Conservation (phyloP, 2,888 invertebrate genomes). For the Spatulosminthurus flaviceps region DNA sequence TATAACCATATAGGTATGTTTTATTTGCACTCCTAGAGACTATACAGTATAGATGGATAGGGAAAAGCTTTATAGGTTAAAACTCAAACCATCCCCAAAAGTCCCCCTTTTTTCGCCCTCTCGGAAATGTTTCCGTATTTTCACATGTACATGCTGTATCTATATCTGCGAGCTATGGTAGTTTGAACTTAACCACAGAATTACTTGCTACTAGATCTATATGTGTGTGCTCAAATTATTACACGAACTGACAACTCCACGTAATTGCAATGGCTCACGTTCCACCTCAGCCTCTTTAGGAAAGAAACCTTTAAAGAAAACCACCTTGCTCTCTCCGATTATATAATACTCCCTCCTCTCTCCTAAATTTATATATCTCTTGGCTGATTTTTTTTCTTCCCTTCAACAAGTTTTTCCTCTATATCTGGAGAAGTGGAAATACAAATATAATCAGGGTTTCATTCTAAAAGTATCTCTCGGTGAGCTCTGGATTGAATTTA, state of each 20-base stretch:
- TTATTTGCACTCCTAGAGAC: too few relatives aligned
- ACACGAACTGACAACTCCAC: constrained; percentile 24
- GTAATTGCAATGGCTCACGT: constrained; percentile 41
- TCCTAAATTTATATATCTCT: not conserved
- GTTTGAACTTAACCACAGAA: constrained; percentile 42
- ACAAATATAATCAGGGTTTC: constrained; percentile 19
- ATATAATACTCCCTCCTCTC: too few relatives aligned
- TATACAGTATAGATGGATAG: too few relatives aligned
- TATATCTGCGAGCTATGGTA: not conserved
- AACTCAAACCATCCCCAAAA: too few relatives aligned
- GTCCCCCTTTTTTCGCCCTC: too few relatives aligned
- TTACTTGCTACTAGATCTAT: constrained; percentile 10
- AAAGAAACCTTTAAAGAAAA: too few relatives aligned
- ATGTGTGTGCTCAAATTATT: constrained; percentile 37
- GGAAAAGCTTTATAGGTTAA: too few relatives aligned
- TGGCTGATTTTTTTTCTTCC: not conserved
- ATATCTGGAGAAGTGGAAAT: not conserved
- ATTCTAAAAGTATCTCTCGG: constrained; percentile 1
- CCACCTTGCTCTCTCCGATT: too few relatives aligned
- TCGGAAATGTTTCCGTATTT: too few relatives aligned
- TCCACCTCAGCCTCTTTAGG: not conserved
- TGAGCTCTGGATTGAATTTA: constrained; percentile 24
- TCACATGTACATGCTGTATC: too few relatives aligned
- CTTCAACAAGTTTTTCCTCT: too few relatives aligned
- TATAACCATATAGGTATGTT: too few relatives aligned